A percentile compares a stretch with the other conserved stretches of the same genome.
Conservation (phyloP, 1,140 invertebrate species). For the Hylaeus anthracinus region DNA sequence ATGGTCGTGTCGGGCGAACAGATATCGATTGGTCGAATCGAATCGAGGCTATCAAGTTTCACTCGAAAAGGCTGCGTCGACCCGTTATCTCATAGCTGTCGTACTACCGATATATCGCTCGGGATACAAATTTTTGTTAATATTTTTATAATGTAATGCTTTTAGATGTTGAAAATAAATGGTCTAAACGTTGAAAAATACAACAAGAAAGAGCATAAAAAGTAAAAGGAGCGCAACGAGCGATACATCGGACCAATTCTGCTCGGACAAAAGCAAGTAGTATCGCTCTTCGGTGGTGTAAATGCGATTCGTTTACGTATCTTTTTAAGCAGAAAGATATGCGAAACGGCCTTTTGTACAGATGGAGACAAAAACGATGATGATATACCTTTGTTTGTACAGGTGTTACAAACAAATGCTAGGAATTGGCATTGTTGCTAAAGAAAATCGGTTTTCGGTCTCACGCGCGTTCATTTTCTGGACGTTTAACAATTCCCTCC, state of each 20-base stretch:
- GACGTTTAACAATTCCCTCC: too few relatives aligned
- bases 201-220: too few relatives aligned
- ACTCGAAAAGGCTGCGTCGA: slow-evolving; percentile 15
- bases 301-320: not conserved
- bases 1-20: slow-evolving; percentile 6
- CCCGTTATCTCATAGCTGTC: not conserved
- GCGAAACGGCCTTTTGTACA: not conserved
- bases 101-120: too few relatives aligned
- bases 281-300: not conserved
- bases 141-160: too few relatives aligned
- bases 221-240: too few relatives aligned
- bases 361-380: not conserved
- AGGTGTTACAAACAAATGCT: not conserved
- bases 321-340: not conserved
- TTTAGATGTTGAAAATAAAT: too few relatives aligned
- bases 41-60: slow-evolving; percentile 56
- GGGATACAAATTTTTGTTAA: not conserved
- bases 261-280: not conserved
- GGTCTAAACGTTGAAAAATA: too few relatives aligned
- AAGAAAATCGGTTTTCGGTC: not conserved
- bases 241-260: not conserved
- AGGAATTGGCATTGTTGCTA: too few relatives aligned
- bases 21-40: slow-evolving; percentile 30
- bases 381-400: not conserved
- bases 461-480: too few relatives aligned